Evolutionary conservation across 2,888 invertebrate species (phyloP), one percentile per base, ranked within the genome.

Genomic region (Listrodromus nycthemerus): DNA sequence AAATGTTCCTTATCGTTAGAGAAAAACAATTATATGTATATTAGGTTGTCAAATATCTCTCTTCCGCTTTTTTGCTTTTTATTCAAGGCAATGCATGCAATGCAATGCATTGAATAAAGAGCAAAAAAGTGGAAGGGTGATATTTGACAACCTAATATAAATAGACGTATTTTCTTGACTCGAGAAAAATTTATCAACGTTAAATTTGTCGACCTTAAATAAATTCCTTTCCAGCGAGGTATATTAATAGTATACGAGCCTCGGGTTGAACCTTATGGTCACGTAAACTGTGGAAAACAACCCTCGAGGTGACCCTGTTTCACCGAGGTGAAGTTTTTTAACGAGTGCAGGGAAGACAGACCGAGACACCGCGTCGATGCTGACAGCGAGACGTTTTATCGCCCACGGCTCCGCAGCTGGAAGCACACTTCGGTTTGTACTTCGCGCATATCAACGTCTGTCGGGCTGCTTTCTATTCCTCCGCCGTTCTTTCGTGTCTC

Each of bases 301-400:
- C 73, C 67, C 80, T 80, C 73, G 80, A 80, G 67, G 58, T 73
- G 80, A 80, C 80, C 80, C 80, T 80, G 65, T 80, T 80, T 73
- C 80, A 27, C 33, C 80, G 55, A 73, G 65, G 61, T 27, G 80
- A 80, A 66, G 41, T 45, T 45, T 58, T 80, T 80, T 80, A 80
- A 80, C 65, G 55, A 73, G 80, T 80, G 66, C 50, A 71, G 52
- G 55, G 69, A 48, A 37, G 58, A 76, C 55, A 8, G 0, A 24
- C 21, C 13, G 21, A 21, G 55, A 55, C 13, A 24, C 24, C 55
- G 55, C 24, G 13, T 13, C 21, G 55, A 21, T 55, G 8, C 55
- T 13, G 21, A 10, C 52, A 52, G 52, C 8, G 21, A 24, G 21
- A 21, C 24, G 55, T 4, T 24, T 24, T 55, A 50, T 21, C 55